These are phyloP conservation scores for Ambastaia sidthimunki DNA, from an alignment of 2,797 vertebrate genomes.

Conservation along the genomic window DNA sequence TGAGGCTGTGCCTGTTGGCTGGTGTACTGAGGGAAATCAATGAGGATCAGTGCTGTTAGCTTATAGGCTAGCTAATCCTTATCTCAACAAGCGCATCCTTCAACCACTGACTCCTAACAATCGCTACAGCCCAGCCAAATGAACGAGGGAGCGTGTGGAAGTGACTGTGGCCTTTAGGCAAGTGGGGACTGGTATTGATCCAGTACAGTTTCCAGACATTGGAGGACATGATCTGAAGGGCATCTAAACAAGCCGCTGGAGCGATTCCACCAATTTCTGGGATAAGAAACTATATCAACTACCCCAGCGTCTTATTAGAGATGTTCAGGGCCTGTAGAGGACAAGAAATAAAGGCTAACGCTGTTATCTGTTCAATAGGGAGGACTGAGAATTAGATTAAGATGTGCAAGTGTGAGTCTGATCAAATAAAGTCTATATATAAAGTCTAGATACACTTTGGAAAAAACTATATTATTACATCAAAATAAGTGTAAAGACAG, in stretches of 20 bases:
- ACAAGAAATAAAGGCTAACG: neutral
- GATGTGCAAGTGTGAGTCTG: neutral
- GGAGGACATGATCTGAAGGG: slow-evolving; percentile 47
- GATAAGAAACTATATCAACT: slow-evolving; percentile 37
- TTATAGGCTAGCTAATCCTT: slow-evolving; percentile 62
- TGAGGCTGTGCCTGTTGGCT: slow-evolving; percentile 51
- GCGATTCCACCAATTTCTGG: slow-evolving; percentile 39
- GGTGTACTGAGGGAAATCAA: slow-evolving; percentile 58
- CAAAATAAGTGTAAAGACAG: neutral
- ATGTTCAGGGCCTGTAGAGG: neutral
- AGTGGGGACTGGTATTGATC: slow-evolving; percentile 51
- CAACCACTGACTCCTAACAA: slow-evolving; percentile 46
- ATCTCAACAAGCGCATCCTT: slow-evolving; percentile 57
- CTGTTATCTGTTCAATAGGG: neutral
- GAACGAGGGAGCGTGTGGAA: slow-evolving; percentile 34
- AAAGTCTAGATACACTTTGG: neutral
- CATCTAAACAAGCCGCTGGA: slow-evolving; percentile 30
- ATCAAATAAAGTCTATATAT: neutral
- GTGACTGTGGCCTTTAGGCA: slow-evolving; percentile 47
- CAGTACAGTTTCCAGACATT: slow-evolving; percentile 37
- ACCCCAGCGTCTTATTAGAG: slow-evolving; percentile 27
- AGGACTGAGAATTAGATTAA: neutral
- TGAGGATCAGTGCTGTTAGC: slow-evolving; percentile 60
- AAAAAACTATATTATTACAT: neutral
- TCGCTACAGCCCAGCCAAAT: slow-evolving; percentile 39